These are phyloP conservation scores for Drosophila macrospina DNA, from an alignment of 2,888 invertebrate genomes.

Conservation along the genomic window DNA sequence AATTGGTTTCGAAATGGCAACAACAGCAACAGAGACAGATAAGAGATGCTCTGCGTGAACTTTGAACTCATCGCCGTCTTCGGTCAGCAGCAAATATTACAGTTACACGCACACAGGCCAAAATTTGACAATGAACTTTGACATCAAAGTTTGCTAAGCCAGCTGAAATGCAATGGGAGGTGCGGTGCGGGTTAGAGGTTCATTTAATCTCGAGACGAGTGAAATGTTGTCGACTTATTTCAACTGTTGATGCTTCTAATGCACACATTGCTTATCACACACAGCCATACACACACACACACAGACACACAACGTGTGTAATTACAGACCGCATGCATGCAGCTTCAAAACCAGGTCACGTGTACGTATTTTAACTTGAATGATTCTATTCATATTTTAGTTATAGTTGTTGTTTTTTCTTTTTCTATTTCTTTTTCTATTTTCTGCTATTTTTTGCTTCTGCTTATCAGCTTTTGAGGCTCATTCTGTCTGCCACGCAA, in stretches of 20 bases:
- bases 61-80: conserved; percentile 60
- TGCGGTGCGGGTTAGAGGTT: no score
- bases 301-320: conserved; percentile 28
- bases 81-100: conserved; percentile 55
- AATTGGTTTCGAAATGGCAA: conserved; percentile 35
- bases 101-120: conserved; percentile 29
- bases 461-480: conserved; percentile 48
- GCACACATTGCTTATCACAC: conserved; percentile 23
- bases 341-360: conserved; percentile 70
- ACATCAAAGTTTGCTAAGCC: conserved; percentile 8
- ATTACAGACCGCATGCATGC: conserved; percentile 44
- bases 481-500: conserved; percentile 50
- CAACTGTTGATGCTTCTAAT: conserved; percentile 15
- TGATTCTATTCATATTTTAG: conserved; percentile 48
- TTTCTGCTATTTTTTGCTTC: conserved; percentile 2
- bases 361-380: conserved; percentile 55
- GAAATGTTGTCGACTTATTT: conserved; percentile 23
- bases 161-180: not conserved
- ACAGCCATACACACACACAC: conserved; percentile 1
- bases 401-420: conserved; percentile 10
- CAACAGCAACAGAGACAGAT: conserved; percentile 46
- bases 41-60: conserved; percentile 63
- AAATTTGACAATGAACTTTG: conserved; percentile 62
- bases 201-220: conserved; percentile 22
- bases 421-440: conserved; percentile 2